These are phyloP conservation scores for Limnothrissa miodon DNA, from an alignment of 2,113 vertebrate species.

Conservation along the genomic window DNA sequence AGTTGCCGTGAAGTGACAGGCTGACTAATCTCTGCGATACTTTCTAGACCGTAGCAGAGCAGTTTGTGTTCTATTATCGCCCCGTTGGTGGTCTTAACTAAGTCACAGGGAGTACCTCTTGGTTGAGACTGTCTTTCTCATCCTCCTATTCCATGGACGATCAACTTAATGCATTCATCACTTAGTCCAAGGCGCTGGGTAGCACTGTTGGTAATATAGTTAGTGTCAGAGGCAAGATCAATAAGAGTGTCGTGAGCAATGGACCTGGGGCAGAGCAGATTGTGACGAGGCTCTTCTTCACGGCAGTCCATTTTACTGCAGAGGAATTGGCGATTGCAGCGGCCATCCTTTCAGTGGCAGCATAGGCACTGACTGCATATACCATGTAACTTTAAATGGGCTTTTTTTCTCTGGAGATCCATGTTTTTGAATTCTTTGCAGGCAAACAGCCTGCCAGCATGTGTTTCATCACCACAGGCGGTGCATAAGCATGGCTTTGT, in stretches of 20 bases:
- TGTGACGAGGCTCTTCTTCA: constrained; percentile 16
- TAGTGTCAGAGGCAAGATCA: constrained; percentile 37
- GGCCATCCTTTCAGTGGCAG: not conserved
- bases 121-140: not conserved
- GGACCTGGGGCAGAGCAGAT: constrained; percentile 22
- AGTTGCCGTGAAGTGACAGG: constrained; percentile 23
- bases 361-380: constrained; percentile 25
- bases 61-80: constrained; percentile 21
- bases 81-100: constrained; percentile 27
- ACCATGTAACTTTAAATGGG: constrained; percentile 8
- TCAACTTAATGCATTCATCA: constrained; percentile 23
- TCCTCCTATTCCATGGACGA: constrained; percentile 24
- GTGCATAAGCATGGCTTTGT: constrained; percentile 11
- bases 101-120: not conserved
- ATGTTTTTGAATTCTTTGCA: constrained; percentile 22
- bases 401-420: not conserved
- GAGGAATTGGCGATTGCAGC: constrained; percentile 13
- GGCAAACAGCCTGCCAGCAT: constrained; percentile 25
- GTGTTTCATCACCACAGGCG: constrained; percentile 28
- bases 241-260: constrained; percentile 22
- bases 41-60: constrained; percentile 26
- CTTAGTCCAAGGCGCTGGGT: constrained; percentile 14
- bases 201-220: constrained; percentile 27
- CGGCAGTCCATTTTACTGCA: constrained; percentile 25
- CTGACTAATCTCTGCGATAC: constrained; percentile 27